These are phyloP conservation scores for Protomyctophum bolini DNA, from an alignment of 2,113 vertebrate species.

Conservation along the genomic window DNA sequence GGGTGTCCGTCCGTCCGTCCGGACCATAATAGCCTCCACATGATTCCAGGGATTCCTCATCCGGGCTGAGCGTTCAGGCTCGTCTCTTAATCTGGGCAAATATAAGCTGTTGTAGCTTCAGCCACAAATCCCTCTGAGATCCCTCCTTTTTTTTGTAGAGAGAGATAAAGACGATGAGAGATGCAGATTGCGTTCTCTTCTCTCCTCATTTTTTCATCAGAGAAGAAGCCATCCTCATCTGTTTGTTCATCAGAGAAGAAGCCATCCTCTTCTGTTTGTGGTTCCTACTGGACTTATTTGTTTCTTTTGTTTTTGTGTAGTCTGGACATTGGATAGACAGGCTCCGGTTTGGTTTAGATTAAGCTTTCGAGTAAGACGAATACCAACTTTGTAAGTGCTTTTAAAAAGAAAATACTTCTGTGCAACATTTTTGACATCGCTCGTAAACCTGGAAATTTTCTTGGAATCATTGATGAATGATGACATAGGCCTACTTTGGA, in stretches of 20 bases:
- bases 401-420: constrained; percentile 37
- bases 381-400: constrained; percentile 47
- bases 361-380: constrained; percentile 50
- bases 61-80: constrained; percentile 18
- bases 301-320: constrained; percentile 32
- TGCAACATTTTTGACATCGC: constrained; percentile 20
- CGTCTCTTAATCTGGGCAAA: constrained; percentile 71
- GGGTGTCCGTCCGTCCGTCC: constrained; percentile 8
- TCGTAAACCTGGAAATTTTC: too few relatives aligned
- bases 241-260: constrained; percentile 47
- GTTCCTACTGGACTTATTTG: constrained; percentile 36
- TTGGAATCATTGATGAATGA: too few relatives aligned
- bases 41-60: constrained; percentile 54
- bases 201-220: constrained; percentile 48
- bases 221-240: constrained; percentile 60
- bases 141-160: constrained; percentile 63
- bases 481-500: too few relatives aligned
- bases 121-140: constrained; percentile 74
- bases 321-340: constrained; percentile 46
- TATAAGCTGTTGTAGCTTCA: constrained; percentile 64
- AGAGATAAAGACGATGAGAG: constrained; percentile 61
- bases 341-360: constrained; percentile 67
- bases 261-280: constrained; percentile 49
- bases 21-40: constrained; percentile 40
- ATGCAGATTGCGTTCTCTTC: constrained; percentile 62